Conservation (phyloP, 2,888 invertebrate genomes). For the Drosophila bunnanda region DNA sequence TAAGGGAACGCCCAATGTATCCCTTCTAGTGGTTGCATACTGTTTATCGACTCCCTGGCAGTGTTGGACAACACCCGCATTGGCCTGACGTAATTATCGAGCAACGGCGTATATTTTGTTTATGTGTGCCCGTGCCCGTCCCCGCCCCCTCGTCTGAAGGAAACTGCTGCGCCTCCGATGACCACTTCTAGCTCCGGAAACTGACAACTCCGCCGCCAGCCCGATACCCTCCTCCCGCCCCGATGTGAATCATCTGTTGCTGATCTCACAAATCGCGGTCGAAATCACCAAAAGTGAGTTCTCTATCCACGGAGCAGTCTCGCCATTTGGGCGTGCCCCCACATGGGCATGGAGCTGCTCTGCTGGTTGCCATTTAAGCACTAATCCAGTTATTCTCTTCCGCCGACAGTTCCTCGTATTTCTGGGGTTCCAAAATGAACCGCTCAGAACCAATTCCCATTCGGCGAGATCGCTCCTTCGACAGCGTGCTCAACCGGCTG, state of each 20-base stretch:
- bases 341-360: constrained; percentile 7
- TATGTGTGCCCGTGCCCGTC: constrained; percentile 42
- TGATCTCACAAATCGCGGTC: constrained; percentile 10
- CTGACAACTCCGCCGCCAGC: constrained; percentile 3
- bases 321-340: constrained; percentile 14
- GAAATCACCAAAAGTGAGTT: constrained; percentile 32
- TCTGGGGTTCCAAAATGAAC: constrained; percentile 68
- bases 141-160: constrained; percentile 11
- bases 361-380: neutral
- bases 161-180: constrained; percentile 9
- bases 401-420: constrained; percentile 38
- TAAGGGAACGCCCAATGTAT: neutral
- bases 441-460: constrained; percentile 80
- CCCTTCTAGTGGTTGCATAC: neutral
- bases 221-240: constrained; percentile 2
- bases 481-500: constrained; percentile 83
- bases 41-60: constrained; percentile 8
- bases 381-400: constrained; percentile 8
- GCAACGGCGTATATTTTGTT: constrained; percentile 60
- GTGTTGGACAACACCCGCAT: constrained; percentile 35
- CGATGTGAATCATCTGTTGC: constrained; percentile 27
- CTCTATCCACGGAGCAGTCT: neutral
- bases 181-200: constrained; percentile 16
- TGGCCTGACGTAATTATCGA: constrained; percentile 67
- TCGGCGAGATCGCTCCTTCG: constrained; percentile 83